A percentile compares a stretch with the other conserved stretches of the same genome.
Evolutionary conservation across 64 coral and sea anemone genomes (phyloP).

Genomic region (Montipora capricornis): DNA sequence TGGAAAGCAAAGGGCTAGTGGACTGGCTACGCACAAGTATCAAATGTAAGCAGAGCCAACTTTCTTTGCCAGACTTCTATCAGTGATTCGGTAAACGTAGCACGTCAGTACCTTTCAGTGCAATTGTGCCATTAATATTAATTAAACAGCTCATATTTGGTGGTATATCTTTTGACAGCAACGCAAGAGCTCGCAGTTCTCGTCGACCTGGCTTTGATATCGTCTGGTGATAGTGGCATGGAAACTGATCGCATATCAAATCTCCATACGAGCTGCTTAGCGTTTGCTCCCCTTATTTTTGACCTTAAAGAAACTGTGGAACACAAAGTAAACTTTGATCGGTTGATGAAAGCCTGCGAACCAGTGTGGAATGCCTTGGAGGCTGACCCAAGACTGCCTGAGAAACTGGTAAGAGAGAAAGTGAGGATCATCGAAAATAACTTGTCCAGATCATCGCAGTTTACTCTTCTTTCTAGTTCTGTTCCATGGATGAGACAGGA

Average conservation of each 20-base stretch:
- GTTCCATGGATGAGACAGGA: too few species aligned
- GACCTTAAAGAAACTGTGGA: slow-evolving; percentile 21
- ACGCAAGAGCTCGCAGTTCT: slow-evolving; percentile 73
- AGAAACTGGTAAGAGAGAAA: slow-evolving; percentile 65
- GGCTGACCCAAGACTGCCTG: slow-evolving; percentile 37
- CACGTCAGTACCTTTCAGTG: too few species aligned
- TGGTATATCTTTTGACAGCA: slow-evolving; percentile 24
- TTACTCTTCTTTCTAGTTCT: too few species aligned
- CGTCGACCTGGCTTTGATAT: slow-evolving; percentile 84
- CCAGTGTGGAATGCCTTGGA: slow-evolving; percentile 78
- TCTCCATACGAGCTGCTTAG: slow-evolving; percentile 76
- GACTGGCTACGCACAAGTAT: too few species aligned
- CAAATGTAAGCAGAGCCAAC: too few species aligned
- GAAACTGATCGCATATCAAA: not conserved
- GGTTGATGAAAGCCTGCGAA: slow-evolving; percentile 68
- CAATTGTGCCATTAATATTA: too few species aligned
- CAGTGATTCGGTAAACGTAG: too few species aligned
- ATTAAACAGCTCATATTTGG: too few species aligned
- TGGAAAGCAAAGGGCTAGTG: too few species aligned
- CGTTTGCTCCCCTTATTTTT: slow-evolving; percentile 83
- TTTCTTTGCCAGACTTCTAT: too few species aligned
- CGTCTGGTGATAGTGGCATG: slow-evolving; percentile 65
- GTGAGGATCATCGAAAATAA: too few species aligned
- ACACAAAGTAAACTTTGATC: slow-evolving; percentile 29
- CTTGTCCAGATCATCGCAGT: too few species aligned